Base-by-base conservation (phyloP, 2,797 vertebrate genomes). In the Falco rusticolus region DNA sequence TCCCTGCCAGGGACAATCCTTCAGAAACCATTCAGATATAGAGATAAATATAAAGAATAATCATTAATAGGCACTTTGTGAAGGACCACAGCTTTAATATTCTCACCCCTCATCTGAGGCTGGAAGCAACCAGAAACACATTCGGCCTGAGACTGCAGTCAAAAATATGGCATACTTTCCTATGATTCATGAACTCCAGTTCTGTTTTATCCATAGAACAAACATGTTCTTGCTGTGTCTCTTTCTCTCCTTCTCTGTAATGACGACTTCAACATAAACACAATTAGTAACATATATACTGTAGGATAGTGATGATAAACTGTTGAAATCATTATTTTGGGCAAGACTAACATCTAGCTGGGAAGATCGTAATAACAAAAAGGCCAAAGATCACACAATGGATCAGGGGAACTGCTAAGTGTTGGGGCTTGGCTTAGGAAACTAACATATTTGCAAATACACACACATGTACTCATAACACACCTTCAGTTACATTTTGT, bases 1-100 rank as follows among this genome's bases (percentile, higher is more conserved):
- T 97, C 97, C 96, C 96, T 93, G 96, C 97, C 92, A 90, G 93
- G 95, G 94, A 97, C 96, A 95, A 96, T 95, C 85, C 90, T 97
- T 89, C 93, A 87, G 93, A 97, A 97, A 96, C 66, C 90, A 37
- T 94, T 74, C 68, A 74, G 79, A 93, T 91, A 80, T 91, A 89
- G 86, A 91, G 66, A 59, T 74, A 96, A 89, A 92, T 92, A 88
- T 56, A 78, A 96, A 93, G n/a, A 71, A 88, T 82, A 92, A 94
- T 59, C 68, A 74, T 91, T 84, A 94, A 94, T 79, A 96, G 96
- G 94, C 88, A 94, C 94, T 96, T 97, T 94, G 64, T 96, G 92
- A 98, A 98, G 98, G 98, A 98, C 95, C 96, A 93, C 96, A 98
- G 98, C 98, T 98, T 99, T 98, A 98, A 98, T 91, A 97, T 96